Base-by-base conservation (phyloP, 2,888 invertebrate species). In the Euzetes globulus region DNA sequence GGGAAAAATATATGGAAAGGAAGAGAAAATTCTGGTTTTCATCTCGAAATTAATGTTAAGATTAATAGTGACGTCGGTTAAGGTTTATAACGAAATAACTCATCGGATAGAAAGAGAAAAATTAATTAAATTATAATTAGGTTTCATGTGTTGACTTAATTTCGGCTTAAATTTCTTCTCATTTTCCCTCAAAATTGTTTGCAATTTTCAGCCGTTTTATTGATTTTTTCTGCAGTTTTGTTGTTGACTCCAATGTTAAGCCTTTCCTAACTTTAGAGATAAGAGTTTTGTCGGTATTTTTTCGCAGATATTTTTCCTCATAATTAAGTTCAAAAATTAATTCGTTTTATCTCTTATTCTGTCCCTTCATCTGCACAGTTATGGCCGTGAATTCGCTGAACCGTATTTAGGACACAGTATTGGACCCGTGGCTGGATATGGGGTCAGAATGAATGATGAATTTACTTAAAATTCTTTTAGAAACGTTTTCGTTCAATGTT, bases 361-460 rank as follows among this genome's bases (percentile, higher is more conserved):
- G 13, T 3, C n/a, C n/a, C 22, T 19, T n/a, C n/a, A n/a, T n/a
- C n/a, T 55, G 4, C 13, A 4, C 84, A 91, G 91, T 79, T 93
- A 93, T 83, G 92, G 92, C 81, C 88, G 93, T 83, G 93, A 94
- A 76, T 81, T 80, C 82, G 90, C 92, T 80, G 95, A 96, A 85
- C 94, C 94, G 76, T 95, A 94, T 85, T 86, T 96, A 82, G 93
- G 85, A 79, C 95, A 95, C 86, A 90, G 94, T 81, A 94, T 96
- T 83, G 96, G 96, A 82, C 96, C 96, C 80, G 91, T 96, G 81
- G 91, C 96, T 80, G 94, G 95, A 82, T 96, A 96, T 85, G 95
- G 94, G 88, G 95, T 96, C 88, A 89, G 88, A 50, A 50, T 29
- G n/a, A 60, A 13, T 5, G n/a, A 33, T 15, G 15, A 60, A 9